Conservation (phyloP, 2,113 vertebrate species). For the Semicossyphus pulcher region DNA sequence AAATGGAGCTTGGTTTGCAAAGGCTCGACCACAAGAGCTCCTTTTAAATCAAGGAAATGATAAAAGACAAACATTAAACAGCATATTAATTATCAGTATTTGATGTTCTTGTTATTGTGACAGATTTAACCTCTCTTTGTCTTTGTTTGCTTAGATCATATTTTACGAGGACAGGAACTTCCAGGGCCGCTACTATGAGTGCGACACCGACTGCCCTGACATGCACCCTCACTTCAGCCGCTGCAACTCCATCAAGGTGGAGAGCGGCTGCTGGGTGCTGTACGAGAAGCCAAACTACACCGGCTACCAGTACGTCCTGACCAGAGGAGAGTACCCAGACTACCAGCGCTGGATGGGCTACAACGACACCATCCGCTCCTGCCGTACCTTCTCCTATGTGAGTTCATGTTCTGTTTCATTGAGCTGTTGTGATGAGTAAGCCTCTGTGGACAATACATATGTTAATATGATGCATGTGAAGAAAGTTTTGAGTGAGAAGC, state of each 20-base stretch:
- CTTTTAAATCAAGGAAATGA: no score
- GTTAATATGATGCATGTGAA: no score
- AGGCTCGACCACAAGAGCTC: no score
- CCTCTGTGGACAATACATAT: no score
- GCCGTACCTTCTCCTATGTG: conserved; percentile 77
- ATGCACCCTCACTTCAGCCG: conserved; percentile 78
- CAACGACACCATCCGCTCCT: conserved; percentile 74
- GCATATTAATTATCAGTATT: no score
- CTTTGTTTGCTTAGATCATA: conserved; percentile 67
- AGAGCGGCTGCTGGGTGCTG: conserved; percentile 82
- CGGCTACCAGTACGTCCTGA: conserved; percentile 77
- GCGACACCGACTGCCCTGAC: conserved; percentile 76
- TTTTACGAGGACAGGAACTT: conserved; percentile 83
- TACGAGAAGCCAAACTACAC: conserved; percentile 76
- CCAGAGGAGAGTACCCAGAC: conserved; percentile 76
- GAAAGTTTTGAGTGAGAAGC: no score
- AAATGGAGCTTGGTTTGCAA: no score
- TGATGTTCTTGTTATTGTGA: not conserved
- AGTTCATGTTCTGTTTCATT: no score
- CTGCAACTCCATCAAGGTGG: conserved; percentile 83
- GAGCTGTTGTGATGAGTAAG: not conserved
- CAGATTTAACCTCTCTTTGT: not conserved
- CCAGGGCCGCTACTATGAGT: conserved; percentile 77
- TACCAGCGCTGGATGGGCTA: conserved; percentile 79
- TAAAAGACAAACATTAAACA: no score